Evolutionary conservation across 2,113 vertebrate species (phyloP), one percentile per base, ranked within the genome.

Genomic region (Noturus placidus): DNA sequence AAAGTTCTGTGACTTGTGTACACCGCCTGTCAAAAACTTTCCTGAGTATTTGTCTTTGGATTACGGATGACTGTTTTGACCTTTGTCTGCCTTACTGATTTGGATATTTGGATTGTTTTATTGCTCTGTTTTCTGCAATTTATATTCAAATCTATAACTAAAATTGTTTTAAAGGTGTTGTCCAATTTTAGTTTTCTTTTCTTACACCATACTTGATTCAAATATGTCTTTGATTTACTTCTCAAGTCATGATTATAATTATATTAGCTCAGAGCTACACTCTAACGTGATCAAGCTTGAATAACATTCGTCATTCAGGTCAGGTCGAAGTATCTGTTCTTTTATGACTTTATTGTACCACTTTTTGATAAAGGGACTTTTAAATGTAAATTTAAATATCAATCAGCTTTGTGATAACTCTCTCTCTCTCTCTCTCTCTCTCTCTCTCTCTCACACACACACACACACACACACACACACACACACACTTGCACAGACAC

Each of bases 381-480:
- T 91, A 69, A 69, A 54, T 72, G 77, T 86, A 80, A 86, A 80
- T 86, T 65, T 86, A 57, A 69, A 84, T 81, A 84, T 90, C 42
- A 90, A 65, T 56, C 38, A 42, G 38, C 27, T 70, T 81, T 84
- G 81, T 87, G 65, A 35, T 80, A n/a, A 57, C 1, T 33, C 30
- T 22, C 52, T 79, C 46, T 54, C 27, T 78, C 76, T 54, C 46
- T 52, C 27, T 30, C 27, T n/a, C 42, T 50, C 65, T 56, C 52
- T 70, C 59, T n/a, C n/a, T 72, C 57, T 38, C 38, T 61, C 57
- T 79, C 52, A 67, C 76, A 14, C 27, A 70, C 56, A 30, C 38
- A 59, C 57, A 72, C 52, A 82, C 80, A 76, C 78, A 65, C 54
- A 65, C 76, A 85, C 88, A 80, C 59, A 56, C 52, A 74, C 74